Conservation (phyloP, 2,888 invertebrate genomes). For the Drosophila austrosaltans region DNA sequence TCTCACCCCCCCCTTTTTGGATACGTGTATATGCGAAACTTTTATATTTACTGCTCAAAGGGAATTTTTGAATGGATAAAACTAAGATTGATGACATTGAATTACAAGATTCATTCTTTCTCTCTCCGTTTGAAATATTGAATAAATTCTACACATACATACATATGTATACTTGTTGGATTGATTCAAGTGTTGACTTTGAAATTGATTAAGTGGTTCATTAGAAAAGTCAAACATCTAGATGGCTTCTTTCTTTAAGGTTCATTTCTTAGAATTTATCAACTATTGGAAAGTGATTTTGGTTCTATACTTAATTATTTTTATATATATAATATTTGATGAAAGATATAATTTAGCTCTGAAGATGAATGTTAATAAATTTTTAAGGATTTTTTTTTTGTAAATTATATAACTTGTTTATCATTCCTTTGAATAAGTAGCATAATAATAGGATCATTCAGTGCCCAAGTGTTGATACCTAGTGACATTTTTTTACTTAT, state of each 20-base stretch:
- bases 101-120: conserved; percentile 3
- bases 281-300: neutral
- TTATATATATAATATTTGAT: no score
- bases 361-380: no score
- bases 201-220: conserved; percentile 11
- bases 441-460: neutral
- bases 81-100: conserved; percentile 10
- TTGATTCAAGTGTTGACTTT: conserved; percentile 5
- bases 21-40: neutral
- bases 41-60: conserved; percentile 1
- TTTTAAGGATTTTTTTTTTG: no score
- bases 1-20: neutral
- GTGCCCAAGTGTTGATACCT: neutral
- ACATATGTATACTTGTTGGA: neutral
- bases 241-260: neutral
- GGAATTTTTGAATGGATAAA: conserved; percentile 9
- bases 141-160: neutral
- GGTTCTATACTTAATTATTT: no score
- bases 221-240: conserved; percentile 1
- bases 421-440: neutral
- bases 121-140: neutral
- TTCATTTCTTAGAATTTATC: neutral
- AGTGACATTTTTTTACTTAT: conserved; percentile 5
- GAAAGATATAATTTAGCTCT: no score
- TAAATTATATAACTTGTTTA: no score